A percentile compares a stretch with the other conserved stretches of the same genome.
Evolutionary conservation across 2,797 vertebrate species (phyloP).

Genomic region (Sebastes nivosus): DNA sequence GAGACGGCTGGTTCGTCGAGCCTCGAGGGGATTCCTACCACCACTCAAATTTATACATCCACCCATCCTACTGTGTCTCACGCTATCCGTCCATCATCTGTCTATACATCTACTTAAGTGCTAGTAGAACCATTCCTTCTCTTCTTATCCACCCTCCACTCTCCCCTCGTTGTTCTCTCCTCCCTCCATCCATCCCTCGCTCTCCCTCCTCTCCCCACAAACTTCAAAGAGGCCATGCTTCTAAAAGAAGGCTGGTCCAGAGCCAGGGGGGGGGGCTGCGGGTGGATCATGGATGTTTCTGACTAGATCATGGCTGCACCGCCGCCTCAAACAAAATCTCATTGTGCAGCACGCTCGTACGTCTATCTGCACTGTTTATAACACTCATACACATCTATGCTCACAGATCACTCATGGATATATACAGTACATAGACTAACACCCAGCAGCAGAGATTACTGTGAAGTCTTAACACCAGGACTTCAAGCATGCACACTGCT

Average conservation of each 20-base stretch:
- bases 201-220: constrained; percentile 2
- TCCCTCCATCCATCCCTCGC: background rate
- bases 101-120: background rate
- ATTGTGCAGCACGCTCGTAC: background rate
- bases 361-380: too few relatives aligned
- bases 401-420: background rate
- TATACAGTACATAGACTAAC: background rate
- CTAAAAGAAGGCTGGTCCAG: constrained; percentile 43
- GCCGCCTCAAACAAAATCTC: background rate
- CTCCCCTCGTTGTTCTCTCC: constrained; percentile 12
- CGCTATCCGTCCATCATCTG: background rate
- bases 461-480: background rate
- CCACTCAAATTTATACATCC: constrained; percentile 16
- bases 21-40: constrained; percentile 37
- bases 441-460: background rate
- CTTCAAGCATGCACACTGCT: background rate
- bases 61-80: background rate
- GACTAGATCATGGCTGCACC: constrained; percentile 28
- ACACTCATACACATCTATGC: background rate
- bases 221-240: constrained; percentile 70
- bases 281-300: constrained; percentile 17
- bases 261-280: constrained; percentile 10
- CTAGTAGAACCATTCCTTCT: background rate
- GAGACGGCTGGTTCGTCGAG: constrained; percentile 16
- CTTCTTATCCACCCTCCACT: background rate